A percentile compares a stretch with the other conserved stretches of the same genome.
These are phyloP conservation scores for Teleogryllus oceanicus DNA, from an alignment of 2,888 invertebrate species.

Conservation along the genomic window DNA sequence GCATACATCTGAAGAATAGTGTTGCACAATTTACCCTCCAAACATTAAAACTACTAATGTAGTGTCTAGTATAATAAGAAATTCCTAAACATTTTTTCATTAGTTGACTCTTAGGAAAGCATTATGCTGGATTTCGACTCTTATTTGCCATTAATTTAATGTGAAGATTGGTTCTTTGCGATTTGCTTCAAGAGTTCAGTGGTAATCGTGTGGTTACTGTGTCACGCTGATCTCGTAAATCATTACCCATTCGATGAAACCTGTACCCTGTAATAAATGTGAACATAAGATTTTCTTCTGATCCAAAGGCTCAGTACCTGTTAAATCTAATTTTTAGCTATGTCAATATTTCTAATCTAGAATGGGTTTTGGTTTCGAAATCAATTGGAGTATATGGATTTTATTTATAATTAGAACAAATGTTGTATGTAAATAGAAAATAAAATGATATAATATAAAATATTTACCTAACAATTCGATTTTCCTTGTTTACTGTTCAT, in stretches of 20 bases:
- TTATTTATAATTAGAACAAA: background rate
- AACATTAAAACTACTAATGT: too few relatives aligned
- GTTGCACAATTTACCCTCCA: too few relatives aligned
- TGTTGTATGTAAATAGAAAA: background rate
- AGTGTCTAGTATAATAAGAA: too few relatives aligned
- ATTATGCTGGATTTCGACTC: too few relatives aligned
- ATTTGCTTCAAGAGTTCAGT: too few relatives aligned
- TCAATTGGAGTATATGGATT: background rate
- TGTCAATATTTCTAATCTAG: background rate
- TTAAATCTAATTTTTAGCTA: background rate
- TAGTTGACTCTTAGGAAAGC: too few relatives aligned
- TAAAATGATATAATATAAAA: background rate
- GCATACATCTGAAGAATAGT: too few relatives aligned
- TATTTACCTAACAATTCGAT: background rate
- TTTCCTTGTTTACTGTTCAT: too few relatives aligned
- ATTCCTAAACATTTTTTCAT: too few relatives aligned
- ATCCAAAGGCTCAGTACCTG: background rate
- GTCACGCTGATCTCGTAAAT: background rate
- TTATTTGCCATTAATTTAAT: too few relatives aligned
- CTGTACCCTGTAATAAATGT: too few relatives aligned
- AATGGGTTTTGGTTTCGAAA: conserved; percentile 9
- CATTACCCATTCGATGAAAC: conserved; percentile 5
- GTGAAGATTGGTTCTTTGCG: too few relatives aligned
- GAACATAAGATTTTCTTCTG: background rate
- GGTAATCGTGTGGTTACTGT: background rate